A percentile compares a stretch with the other conserved stretches of the same genome.
Conservation (phyloP, 2,888 invertebrate genomes). For the Lepidochrysops patricia region DNA sequence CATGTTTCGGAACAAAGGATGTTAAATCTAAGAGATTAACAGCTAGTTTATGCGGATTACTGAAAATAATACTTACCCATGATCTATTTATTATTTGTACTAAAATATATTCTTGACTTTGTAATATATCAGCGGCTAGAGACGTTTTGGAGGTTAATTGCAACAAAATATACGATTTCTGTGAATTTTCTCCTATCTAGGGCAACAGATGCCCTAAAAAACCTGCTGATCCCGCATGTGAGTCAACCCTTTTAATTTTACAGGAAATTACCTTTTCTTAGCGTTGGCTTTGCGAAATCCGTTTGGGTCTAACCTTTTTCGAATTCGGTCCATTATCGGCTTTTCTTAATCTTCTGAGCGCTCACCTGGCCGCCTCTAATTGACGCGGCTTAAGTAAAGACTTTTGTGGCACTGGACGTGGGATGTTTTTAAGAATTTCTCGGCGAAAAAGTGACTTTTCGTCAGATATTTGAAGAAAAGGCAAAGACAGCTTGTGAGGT, state of each 20-base stretch:
- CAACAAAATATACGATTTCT: too few relatives aligned
- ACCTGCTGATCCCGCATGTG: neutral
- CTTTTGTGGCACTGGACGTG: constrained; percentile 13
- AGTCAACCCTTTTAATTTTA: constrained; percentile 8
- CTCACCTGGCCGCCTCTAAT: constrained; percentile 4
- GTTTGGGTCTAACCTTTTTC: constrained; percentile 34
- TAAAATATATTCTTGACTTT: too few relatives aligned
- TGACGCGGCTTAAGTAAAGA: constrained; percentile 8
- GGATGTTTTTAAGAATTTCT: neutral
- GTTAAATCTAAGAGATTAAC: too few relatives aligned
- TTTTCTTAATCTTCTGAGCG: constrained; percentile 41
- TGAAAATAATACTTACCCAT: too few relatives aligned
- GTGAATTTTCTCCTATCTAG: too few relatives aligned
- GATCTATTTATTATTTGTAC: too few relatives aligned
- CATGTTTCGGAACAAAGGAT: too few relatives aligned
- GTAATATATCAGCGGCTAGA: too few relatives aligned
- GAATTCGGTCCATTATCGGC: constrained; percentile 46
- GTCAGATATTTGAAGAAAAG: too few relatives aligned
- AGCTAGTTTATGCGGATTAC: too few relatives aligned
- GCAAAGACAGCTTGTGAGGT: too few relatives aligned
- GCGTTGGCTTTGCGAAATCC: constrained; percentile 28
- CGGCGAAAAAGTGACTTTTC: neutral
- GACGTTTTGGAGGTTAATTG: too few relatives aligned
- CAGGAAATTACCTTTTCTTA: constrained; percentile 10
- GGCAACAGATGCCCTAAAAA: neutral